Evolutionary conservation across 2,888 invertebrate genomes (phyloP), one percentile per base, ranked within the genome.

Genomic region (Cephus rjabovi): DNA sequence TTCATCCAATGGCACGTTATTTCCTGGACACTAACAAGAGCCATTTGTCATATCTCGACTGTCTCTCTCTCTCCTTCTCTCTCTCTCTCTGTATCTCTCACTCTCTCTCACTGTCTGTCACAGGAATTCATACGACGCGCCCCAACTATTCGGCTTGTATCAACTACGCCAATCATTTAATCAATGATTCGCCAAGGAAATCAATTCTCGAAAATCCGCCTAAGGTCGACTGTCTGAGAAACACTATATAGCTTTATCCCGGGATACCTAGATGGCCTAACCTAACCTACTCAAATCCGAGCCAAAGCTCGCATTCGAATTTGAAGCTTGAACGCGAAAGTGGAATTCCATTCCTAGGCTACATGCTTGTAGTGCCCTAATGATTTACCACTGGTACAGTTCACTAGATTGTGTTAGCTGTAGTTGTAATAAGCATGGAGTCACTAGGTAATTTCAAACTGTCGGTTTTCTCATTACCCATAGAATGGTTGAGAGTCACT

Each of bases 1-100:
- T 81, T 80, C 77, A 77, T 80, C 77, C 77, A 6, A 11, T 35
- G 31, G 74, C 68, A 71, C 75, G 71, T 33, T 33, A 71, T 23
- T 71, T 31, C 71, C 71, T 33, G 23, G 71, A 30, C 31, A 71
- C 71, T 31, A 71, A 71, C 71, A 9, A 12, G 31, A 71, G 9
- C 23, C 6, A 33, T 71, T 71, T 34, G 71, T 31, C 71, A 23
- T 71, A 71, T 15, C 15, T 71, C 71, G 34, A 11, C 31, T 71
- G 12, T 33, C 71, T 12, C 70, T 70, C 30, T 70, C 12, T 40
- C 6, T 40, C 15, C n/a, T n/a, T 1, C 4, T 40, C 15, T 40
- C 15, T 23, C 40, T 15, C 40, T 15, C 37, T 1, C 4, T 40
- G 6, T 40, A 30, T 33, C 71, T 12, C 70, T 70, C 30, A n/a